phyloP scores from a whole-genome alignment of 1,140 invertebrate genomes.

The Eupristina koningsbergeri region DNA sequence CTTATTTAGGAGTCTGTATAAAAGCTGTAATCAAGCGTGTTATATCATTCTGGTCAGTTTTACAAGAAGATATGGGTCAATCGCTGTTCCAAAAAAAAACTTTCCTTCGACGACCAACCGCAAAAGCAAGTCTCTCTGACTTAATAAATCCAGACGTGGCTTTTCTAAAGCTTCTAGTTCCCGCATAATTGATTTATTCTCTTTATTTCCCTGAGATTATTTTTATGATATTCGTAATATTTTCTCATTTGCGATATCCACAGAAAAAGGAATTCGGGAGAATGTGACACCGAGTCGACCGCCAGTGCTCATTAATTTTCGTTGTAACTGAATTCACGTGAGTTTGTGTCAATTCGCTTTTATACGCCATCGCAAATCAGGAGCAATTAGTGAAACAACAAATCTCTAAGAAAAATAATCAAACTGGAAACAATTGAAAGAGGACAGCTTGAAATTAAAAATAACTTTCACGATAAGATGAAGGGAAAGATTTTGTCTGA shows the following conservation, averaged over 20 bases:
- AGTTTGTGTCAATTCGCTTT: no score
- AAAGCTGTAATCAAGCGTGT: constrained; percentile 53
- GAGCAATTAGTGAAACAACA: no score
- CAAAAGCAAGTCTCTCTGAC: constrained; percentile 16
- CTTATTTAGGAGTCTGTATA: constrained; percentile 57
- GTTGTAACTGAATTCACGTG: background rate
- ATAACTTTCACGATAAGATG: no score
- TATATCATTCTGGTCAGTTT: constrained; percentile 46
- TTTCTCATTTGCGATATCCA: background rate
- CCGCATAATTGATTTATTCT: constrained; percentile 34
- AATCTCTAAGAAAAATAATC: no score
- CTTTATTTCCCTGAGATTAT: background rate
- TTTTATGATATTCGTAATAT: background rate
- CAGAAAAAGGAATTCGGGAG: background rate
- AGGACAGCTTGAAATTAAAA: no score
- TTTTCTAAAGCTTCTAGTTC: background rate
- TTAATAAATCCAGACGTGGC: background rate
- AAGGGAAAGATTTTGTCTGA: no score
- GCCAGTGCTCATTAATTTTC: background rate
- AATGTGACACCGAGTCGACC: background rate
- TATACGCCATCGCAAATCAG: no score
- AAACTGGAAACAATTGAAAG: no score
- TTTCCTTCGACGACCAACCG: constrained; percentile 45
- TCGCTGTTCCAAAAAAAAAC: constrained; percentile 42
- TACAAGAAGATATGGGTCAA: constrained; percentile 59